Conservation (phyloP, 1,140 invertebrate species). For the Dendrolimus kikuchii region DNA sequence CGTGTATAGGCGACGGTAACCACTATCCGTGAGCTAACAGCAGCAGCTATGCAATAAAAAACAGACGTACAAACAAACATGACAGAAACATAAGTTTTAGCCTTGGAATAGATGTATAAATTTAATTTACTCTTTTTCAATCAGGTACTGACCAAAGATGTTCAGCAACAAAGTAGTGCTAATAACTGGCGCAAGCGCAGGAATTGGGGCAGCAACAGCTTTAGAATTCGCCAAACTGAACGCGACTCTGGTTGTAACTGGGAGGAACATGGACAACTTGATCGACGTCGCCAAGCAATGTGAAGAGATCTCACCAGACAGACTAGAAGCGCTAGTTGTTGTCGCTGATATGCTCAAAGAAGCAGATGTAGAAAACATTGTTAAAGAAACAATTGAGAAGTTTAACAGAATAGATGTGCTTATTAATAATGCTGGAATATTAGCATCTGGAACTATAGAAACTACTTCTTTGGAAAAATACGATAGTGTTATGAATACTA, state of each 20-base stretch:
- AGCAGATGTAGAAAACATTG: slow-evolving; percentile 72
- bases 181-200: too few species aligned
- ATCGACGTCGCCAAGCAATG: slow-evolving; percentile 74
- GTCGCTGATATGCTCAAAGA: slow-evolving; percentile 78
- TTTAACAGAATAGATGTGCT: slow-evolving; percentile 76
- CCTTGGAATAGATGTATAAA: too few species aligned
- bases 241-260: slow-evolving; percentile 76
- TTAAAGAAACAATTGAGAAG: slow-evolving; percentile 72
- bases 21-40: too few species aligned
- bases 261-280: slow-evolving; percentile 41
- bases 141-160: too few species aligned
- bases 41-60: too few species aligned
- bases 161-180: too few species aligned
- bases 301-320: slow-evolving; percentile 32
- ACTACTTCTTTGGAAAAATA: slow-evolving; percentile 81
- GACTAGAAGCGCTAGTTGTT: slow-evolving; percentile 59
- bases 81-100: too few species aligned
- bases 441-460: slow-evolving; percentile 80
- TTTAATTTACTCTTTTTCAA: too few species aligned
- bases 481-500: slow-evolving; percentile 82
- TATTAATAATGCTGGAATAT: slow-evolving; percentile 83
- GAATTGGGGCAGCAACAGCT: too few species aligned
- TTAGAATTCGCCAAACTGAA: slow-evolving; percentile 77
- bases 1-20: too few species aligned
- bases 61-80: too few species aligned